A percentile compares a stretch with the other conserved stretches of the same genome.
Conservation (phyloP, 2,113 vertebrate genomes). For the Triplophysa tibetana region DNA sequence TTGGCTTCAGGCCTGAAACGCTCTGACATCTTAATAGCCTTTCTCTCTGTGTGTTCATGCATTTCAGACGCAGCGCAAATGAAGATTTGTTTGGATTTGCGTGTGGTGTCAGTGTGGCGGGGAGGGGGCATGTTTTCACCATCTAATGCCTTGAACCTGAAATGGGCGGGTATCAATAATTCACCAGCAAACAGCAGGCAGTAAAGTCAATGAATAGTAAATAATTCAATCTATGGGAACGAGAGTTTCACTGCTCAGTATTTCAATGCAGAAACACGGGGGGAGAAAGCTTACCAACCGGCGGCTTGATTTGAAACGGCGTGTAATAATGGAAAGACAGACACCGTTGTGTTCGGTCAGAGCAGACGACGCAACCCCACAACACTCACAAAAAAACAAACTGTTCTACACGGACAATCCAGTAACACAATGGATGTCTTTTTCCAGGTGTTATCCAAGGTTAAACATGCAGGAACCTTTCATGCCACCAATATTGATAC, state of each 20-base stretch:
- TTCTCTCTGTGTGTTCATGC: background rate
- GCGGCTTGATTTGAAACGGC: background rate
- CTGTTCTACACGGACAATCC: background rate
- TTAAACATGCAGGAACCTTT: too few relatives aligned
- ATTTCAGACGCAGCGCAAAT: background rate
- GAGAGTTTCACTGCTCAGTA: conserved; percentile 62
- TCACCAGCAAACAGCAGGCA: conserved; percentile 71
- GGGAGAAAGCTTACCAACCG: conserved; percentile 26
- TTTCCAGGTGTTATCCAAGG: too few relatives aligned
- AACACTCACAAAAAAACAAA: too few relatives aligned
- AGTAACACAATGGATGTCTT: too few relatives aligned
- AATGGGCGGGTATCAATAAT: conserved; percentile 69
- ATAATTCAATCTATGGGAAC: conserved; percentile 71
- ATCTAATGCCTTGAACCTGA: conserved; percentile 63
- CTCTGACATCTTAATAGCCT: conserved; percentile 22
- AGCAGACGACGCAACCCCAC: background rate
- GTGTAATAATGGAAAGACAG: background rate
- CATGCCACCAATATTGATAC: too few relatives aligned
- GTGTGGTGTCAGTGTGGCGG: background rate
- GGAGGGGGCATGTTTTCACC: conserved; percentile 60
- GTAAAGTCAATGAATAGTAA: conserved; percentile 72
- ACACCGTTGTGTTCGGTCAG: background rate
- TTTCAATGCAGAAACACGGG: conserved; percentile 71
- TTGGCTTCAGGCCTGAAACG: background rate
- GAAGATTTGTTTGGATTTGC: conserved; percentile 34